Conservation (phyloP, 2,797 vertebrate species). For the Oreochromis mossambicus region DNA sequence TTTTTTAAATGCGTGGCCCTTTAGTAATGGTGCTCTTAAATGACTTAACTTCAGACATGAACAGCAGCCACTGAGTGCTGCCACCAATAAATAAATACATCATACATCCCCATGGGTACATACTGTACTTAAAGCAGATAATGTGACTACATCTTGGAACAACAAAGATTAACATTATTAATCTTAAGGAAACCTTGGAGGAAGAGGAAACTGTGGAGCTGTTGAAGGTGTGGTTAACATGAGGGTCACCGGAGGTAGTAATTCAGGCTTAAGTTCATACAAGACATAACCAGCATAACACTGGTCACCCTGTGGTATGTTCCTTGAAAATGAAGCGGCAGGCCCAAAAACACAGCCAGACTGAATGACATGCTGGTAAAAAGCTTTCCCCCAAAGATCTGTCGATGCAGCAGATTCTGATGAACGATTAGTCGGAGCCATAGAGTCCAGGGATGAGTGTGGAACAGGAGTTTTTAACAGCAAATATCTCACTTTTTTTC, state of each 20-base stretch:
- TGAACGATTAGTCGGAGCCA: neutral
- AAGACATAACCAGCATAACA: constrained; percentile 15
- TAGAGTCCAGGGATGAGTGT: neutral
- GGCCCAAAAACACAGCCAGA: constrained; percentile 5
- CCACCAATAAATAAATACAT: constrained; percentile 79
- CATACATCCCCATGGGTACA: constrained; percentile 47
- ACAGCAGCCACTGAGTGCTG: constrained; percentile 40
- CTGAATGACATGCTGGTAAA: neutral
- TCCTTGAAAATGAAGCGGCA: constrained; percentile 20
- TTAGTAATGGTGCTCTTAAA: constrained; percentile 46
- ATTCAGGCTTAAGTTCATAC: constrained; percentile 57
- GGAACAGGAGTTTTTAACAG: neutral
- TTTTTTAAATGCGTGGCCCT: constrained; percentile 16
- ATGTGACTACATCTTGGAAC: constrained; percentile 22
- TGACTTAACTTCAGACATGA: constrained; percentile 38
- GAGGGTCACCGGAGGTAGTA: constrained; percentile 68
- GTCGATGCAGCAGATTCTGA: constrained; percentile 23
- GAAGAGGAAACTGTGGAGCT: constrained; percentile 2
- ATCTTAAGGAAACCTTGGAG: constrained; percentile 27
- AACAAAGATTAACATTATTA: constrained; percentile 27
- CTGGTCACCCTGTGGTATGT: constrained; percentile 37
- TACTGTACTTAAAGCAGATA: constrained; percentile 41
- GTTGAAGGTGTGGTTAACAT: constrained; percentile 19
- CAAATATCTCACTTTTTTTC: constrained; percentile 27
- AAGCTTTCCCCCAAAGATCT: constrained; percentile 9